Conservation (phyloP, 2,113 vertebrate species). For the Hippocampus mohnikei region DNA sequence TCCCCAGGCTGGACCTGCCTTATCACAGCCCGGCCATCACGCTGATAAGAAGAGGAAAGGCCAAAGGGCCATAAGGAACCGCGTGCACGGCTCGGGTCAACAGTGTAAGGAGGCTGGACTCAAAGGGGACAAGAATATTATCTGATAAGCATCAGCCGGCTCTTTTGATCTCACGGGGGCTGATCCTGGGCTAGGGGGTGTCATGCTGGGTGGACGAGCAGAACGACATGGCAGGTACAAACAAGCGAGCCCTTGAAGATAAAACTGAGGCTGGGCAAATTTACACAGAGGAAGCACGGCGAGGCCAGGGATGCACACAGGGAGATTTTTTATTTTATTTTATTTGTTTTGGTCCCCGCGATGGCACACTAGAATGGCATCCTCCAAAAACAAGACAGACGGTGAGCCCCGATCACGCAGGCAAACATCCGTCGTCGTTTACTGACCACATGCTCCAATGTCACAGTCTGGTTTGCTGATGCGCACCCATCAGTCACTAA, state of each 20-base stretch:
- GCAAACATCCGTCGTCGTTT: neutral
- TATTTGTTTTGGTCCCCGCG: neutral
- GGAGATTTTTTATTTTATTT: neutral
- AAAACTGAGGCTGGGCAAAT: constrained; percentile 46
- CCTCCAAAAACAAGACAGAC: neutral
- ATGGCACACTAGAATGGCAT: neutral
- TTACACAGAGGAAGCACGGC: constrained; percentile 40
- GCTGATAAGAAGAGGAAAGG: constrained; percentile 74
- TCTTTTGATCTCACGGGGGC: constrained; percentile 73
- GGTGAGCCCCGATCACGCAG: neutral
- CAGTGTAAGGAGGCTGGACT: constrained; percentile 57
- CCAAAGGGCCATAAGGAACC: constrained; percentile 65
- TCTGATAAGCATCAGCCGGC: constrained; percentile 71
- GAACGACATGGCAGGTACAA: constrained; percentile 75
- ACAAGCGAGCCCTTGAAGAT: constrained; percentile 70
- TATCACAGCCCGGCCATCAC: constrained; percentile 56
- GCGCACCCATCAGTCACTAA: constrained; percentile 52
- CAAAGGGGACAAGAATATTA: constrained; percentile 67
- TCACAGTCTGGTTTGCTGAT: constrained; percentile 31
- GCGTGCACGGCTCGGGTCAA: constrained; percentile 62
- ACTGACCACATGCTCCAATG: constrained; percentile 39
- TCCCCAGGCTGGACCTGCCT: constrained; percentile 59
- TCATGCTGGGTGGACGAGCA: constrained; percentile 73
- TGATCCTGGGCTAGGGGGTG: constrained; percentile 72
- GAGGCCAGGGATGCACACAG: constrained; percentile 21